Evolutionary conservation across 2,113 vertebrate genomes (phyloP), one percentile per base, ranked within the genome.

Genomic region (Ploceus nigricollis): DNA sequence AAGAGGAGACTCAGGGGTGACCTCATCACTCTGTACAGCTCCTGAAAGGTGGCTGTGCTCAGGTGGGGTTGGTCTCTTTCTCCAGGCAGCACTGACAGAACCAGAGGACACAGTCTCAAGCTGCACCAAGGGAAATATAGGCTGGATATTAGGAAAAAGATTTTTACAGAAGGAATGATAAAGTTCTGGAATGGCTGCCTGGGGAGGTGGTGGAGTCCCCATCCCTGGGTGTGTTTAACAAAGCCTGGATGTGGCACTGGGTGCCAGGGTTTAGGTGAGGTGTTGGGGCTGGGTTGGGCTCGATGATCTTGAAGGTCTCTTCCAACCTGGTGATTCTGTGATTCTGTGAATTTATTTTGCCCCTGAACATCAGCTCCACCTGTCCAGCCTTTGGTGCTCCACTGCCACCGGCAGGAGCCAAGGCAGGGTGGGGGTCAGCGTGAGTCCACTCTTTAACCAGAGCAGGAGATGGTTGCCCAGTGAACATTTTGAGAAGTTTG

Each of bases 301-400:
- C 4, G 0, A 24, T 16, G 22, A 2, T 11, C 15, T 58, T 24
- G 15, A 35, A 35, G 56, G 22, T 35, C n/a, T 58, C 15, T 24
- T 24, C 56, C 56, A 35, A 24, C n/a, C 15, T 0, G 0, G 7
- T 16, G 0, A 24, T 57, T 57, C 56, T n/a, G 33, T 57, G 33
- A 22, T 35, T 48, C 22, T 13, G 6, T 24, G 47, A 48, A 23
- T 90, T 82, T 37, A 11, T 69, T 91, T 42, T 79, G 33, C 72
- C 53, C 73, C 78, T 76, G 66, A 53, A 65, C 35, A 23, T 23
- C 3, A 25, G 19, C 56, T 31, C 40, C 47, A 45, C 37, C 54
- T 82, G 70, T 15, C 23, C 30, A 73, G 35, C 28, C 57, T 68
- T 66, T 64, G 35, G 39, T 68, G 40, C 91, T 65, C 31, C 44